Conservation (phyloP, 2,113 vertebrate genomes). For the Passerina amoena region DNA sequence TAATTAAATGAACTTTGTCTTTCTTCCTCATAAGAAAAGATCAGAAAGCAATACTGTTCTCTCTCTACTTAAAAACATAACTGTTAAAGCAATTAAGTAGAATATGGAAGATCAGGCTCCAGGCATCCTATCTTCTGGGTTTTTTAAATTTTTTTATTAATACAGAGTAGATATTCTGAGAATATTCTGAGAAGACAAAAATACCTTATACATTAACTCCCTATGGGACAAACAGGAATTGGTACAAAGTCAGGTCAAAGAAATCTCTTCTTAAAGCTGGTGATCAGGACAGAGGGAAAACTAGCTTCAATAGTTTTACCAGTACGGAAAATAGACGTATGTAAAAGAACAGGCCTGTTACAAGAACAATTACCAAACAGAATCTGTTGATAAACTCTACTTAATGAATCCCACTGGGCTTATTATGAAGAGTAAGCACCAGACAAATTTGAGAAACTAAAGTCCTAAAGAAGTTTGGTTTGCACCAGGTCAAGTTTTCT, state of each 20-base stretch:
- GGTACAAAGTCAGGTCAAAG: background rate
- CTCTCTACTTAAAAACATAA: background rate
- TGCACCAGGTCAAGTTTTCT: background rate
- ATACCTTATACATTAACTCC: background rate
- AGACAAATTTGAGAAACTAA: background rate
- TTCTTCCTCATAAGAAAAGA: background rate
- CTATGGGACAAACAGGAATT: background rate
- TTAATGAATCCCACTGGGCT: background rate
- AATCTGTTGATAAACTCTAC: background rate
- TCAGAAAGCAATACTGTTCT: background rate
- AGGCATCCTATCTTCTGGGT: background rate
- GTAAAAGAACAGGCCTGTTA: background rate
- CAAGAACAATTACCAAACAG: background rate
- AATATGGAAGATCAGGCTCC: background rate
- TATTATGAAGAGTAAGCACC: background rate
- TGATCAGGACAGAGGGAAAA: background rate
- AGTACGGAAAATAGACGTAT: fast-evolving
- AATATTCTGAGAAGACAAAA: background rate
- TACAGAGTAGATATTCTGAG: background rate
- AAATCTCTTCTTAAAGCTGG: background rate
- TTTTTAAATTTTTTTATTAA: background rate
- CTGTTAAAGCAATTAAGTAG: background rate
- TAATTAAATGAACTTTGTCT: background rate
- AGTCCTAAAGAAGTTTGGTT: background rate
- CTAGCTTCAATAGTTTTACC: background rate